Conservation (phyloP, 2,113 vertebrate genomes). For the Planiliza haematocheilus region DNA sequence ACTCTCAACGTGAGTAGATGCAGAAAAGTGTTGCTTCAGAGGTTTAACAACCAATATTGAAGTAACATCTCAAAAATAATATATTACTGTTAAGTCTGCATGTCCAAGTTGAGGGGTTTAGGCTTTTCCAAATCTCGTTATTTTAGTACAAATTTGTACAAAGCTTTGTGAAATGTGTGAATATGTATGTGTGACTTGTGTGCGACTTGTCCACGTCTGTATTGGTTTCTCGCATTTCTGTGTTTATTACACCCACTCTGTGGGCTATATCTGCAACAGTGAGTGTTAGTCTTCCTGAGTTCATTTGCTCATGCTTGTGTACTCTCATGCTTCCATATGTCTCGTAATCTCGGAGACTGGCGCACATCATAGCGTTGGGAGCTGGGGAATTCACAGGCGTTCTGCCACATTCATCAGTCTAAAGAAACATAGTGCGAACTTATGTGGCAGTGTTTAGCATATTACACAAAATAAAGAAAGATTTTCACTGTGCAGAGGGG, state of each 20-base stretch:
- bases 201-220: slow-evolving; percentile 6
- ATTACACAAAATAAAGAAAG: slow-evolving; percentile 74
- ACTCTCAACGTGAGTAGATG: too few relatives aligned
- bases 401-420: slow-evolving; percentile 67
- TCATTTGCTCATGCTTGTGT: slow-evolving; percentile 63
- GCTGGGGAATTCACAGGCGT: slow-evolving; percentile 61
- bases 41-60: slow-evolving; percentile 62
- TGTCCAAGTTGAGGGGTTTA: slow-evolving; percentile 36
- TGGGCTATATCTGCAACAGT: slow-evolving; percentile 20
- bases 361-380: slow-evolving; percentile 64
- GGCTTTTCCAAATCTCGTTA: slow-evolving; percentile 46
- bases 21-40: slow-evolving; percentile 41
- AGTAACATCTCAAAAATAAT: slow-evolving; percentile 64
- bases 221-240: slow-evolving; percentile 20
- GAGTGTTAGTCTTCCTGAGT: slow-evolving; percentile 34
- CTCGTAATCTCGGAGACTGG: slow-evolving; percentile 74
- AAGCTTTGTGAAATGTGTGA: slow-evolving; percentile 9
- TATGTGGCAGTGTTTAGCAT: slow-evolving; percentile 60
- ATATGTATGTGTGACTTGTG: slow-evolving; percentile 28
- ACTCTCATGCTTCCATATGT: slow-evolving; percentile 69
- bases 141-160: slow-evolving; percentile 32
- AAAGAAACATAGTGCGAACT: slow-evolving; percentile 61
- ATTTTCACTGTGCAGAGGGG: slow-evolving; percentile 63
- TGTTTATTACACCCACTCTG: slow-evolving; percentile 1
- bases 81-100: slow-evolving; percentile 46